phyloP scores from a whole-genome alignment of 2,888 invertebrate genomes.

The Caenorhabditis panamensis region DNA sequence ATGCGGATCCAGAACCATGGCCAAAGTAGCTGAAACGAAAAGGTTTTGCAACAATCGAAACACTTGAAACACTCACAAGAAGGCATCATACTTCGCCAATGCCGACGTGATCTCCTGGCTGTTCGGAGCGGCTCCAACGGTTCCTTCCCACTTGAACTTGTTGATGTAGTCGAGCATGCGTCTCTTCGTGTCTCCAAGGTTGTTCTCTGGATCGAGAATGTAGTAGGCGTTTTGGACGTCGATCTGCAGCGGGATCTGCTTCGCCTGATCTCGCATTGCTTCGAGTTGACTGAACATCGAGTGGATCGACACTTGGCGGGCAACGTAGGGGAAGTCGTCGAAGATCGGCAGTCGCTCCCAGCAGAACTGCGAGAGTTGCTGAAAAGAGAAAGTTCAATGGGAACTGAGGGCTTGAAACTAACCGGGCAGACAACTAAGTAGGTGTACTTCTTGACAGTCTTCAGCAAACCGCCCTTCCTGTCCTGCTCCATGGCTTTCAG shows the following conservation, averaged over 20 bases:
- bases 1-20: constrained; percentile 66
- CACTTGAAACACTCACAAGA: constrained; percentile 65
- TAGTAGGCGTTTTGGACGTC: constrained; percentile 73
- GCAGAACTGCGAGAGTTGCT: constrained; percentile 65
- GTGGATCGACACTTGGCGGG: constrained; percentile 72
- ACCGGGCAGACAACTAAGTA: constrained; percentile 51
- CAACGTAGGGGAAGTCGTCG: constrained; percentile 66
- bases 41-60: background rate
- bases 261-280: constrained; percentile 30
- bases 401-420: background rate
- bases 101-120: constrained; percentile 58
- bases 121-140: constrained; percentile 65
- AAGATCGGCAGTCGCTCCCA: constrained; percentile 74
- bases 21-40: constrained; percentile 71
- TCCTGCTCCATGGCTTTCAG: background rate
- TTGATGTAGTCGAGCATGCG: constrained; percentile 69
- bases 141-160: constrained; percentile 72
- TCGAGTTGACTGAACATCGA: constrained; percentile 60
- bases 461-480: background rate
- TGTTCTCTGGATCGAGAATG: constrained; percentile 77
- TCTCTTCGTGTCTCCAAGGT: constrained; percentile 72
- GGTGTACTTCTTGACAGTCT: constrained; percentile 43
- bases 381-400: background rate
- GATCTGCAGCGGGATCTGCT: constrained; percentile 69
- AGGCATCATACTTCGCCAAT: constrained; percentile 71